Evolutionary conservation across 2,797 vertebrate genomes (phyloP).

Genomic region (Clarias fuscus): DNA sequence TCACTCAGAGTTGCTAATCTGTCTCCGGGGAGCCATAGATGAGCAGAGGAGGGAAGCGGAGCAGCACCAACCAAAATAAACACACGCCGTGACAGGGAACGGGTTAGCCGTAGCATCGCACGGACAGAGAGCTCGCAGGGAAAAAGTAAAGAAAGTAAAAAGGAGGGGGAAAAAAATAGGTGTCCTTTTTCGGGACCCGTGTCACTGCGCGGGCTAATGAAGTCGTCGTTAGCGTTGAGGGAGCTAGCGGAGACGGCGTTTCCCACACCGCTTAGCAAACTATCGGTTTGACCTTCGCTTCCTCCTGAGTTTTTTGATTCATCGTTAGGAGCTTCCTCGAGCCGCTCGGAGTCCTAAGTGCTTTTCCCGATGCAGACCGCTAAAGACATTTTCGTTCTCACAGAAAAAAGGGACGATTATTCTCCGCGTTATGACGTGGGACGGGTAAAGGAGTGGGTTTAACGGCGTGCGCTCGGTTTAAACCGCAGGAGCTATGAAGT

Average conservation of each 20-base stretch:
- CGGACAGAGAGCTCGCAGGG: background rate
- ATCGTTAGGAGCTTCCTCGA: constrained; percentile 21
- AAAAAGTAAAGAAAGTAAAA: background rate
- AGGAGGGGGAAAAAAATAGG: background rate
- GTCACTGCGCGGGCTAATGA: constrained; percentile 13
- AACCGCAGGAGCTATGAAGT: constrained; percentile 24
- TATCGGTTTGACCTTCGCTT: constrained; percentile 52
- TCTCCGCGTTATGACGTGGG: constrained; percentile 46
- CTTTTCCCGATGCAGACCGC: constrained; percentile 52
- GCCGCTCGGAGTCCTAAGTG: constrained; percentile 28
- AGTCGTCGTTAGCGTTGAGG: constrained; percentile 34
- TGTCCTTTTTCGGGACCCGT: background rate
- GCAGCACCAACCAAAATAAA: constrained; percentile 60
- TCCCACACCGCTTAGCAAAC: constrained; percentile 51
- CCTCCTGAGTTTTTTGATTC: constrained; percentile 30
- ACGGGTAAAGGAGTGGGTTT: constrained; percentile 8
- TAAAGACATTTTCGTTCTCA: constrained; percentile 37
- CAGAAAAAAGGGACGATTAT: constrained; percentile 26
- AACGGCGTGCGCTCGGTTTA: constrained; percentile 36
- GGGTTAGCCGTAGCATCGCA: constrained; percentile 49
- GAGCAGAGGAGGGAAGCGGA: constrained; percentile 52
- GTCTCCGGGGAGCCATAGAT: constrained; percentile 57
- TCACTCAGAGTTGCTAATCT: constrained; percentile 58
- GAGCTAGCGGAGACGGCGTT: constrained; percentile 39
- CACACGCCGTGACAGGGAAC: constrained; percentile 46